These are phyloP conservation scores for Drosophila funebris DNA, from an alignment of 1,140 invertebrate genomes.

Conservation along the genomic window DNA sequence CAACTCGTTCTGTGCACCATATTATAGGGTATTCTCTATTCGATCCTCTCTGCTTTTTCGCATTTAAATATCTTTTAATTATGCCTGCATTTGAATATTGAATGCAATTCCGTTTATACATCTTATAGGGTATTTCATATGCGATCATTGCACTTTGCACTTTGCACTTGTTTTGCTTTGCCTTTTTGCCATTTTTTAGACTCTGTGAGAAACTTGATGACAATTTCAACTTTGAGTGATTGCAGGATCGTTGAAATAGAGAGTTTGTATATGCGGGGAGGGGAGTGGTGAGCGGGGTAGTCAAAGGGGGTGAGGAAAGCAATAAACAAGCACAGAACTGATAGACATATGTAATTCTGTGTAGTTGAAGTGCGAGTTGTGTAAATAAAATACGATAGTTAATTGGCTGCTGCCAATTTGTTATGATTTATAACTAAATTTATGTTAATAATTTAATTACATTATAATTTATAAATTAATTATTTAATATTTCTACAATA, in stretches of 20 bases:
- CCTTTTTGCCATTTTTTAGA: slow-evolving; percentile 39
- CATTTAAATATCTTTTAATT: too few species aligned
- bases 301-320: background rate
- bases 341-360: background rate
- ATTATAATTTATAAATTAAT: too few species aligned
- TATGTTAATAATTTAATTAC: too few species aligned
- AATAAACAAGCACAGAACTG: slow-evolving; percentile 29
- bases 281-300: background rate
- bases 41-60: too few species aligned
- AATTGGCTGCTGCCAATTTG: too few species aligned
- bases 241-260: slow-evolving; percentile 26
- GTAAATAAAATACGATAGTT: background rate
- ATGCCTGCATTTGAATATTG: too few species aligned
- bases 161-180: slow-evolving; percentile 1
- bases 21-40: too few species aligned
- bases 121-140: slow-evolving; percentile 10
- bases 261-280: background rate
- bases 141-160: too few species aligned
- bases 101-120: too few species aligned
- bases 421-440: too few species aligned
- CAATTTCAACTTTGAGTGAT: slow-evolving; percentile 78
- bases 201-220: slow-evolving; percentile 54
- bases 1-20: too few species aligned
- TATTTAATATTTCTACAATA: too few species aligned
- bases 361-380: background rate